A percentile compares a stretch with the other conserved stretches of the same genome.
These are phyloP conservation scores for Drosophila ficusphila DNA, from an alignment of 1,140 invertebrate genomes.

Conservation along the genomic window DNA sequence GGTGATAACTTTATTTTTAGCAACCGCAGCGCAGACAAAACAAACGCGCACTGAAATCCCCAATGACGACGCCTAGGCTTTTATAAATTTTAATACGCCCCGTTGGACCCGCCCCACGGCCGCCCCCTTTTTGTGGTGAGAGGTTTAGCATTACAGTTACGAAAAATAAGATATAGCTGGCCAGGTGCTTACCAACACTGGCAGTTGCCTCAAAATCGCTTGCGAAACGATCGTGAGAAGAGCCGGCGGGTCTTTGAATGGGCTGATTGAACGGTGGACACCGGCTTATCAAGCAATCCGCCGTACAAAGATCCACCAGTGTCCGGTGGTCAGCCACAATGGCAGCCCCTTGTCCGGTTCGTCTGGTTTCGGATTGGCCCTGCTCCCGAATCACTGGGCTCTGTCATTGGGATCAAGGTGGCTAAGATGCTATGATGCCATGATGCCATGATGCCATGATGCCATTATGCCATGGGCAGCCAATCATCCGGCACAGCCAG, in stretches of 20 bases:
- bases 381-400: slow-evolving; percentile 48
- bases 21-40: slow-evolving; percentile 59
- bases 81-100: slow-evolving; percentile 66
- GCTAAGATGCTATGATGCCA: slow-evolving; percentile 9
- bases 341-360: slow-evolving; percentile 19
- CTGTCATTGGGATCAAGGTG: slow-evolving; percentile 52
- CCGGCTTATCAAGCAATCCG: slow-evolving; percentile 68
- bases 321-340: slow-evolving; percentile 22
- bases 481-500: slow-evolving; percentile 41
- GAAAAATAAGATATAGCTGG: slow-evolving; percentile 13
- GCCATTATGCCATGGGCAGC: slow-evolving; percentile 15
- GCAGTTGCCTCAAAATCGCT: slow-evolving; percentile 13
- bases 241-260: slow-evolving; percentile 55
- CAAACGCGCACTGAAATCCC: slow-evolving; percentile 64
- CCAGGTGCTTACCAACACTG: slow-evolving; percentile 69
- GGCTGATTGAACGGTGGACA: slow-evolving; percentile 10
- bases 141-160: slow-evolving; percentile 70
- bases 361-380: slow-evolving; percentile 32
- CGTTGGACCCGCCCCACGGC: background rate
- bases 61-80: slow-evolving; percentile 48
- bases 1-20: background rate
- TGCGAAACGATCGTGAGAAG: slow-evolving; percentile 60
- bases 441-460: slow-evolving; percentile 14
- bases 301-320: slow-evolving; percentile 49
- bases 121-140: slow-evolving; percentile 42